phyloP scores from a whole-genome alignment of 2,797 vertebrate species.

The Karalla daura region DNA sequence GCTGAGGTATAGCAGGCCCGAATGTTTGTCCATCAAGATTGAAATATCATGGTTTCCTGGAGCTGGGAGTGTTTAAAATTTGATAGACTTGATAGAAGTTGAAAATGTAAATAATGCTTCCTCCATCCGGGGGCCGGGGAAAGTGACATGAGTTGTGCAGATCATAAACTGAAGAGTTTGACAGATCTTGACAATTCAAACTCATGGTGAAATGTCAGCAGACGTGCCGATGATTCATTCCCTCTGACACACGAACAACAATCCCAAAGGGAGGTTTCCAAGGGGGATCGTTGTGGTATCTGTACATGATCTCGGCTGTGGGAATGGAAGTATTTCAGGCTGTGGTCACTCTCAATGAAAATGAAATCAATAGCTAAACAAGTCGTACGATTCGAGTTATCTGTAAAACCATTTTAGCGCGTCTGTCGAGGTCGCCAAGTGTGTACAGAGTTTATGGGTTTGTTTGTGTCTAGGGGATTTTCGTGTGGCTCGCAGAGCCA shows the following conservation, averaged over 20 bases:
- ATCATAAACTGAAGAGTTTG: background rate
- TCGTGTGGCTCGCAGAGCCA: constrained; percentile 55
- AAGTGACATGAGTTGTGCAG: background rate
- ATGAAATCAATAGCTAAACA: constrained; percentile 17
- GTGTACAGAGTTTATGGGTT: constrained; percentile 43
- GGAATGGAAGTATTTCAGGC: no score
- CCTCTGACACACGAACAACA: background rate
- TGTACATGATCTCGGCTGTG: background rate
- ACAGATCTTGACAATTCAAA: no score
- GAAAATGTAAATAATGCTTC: background rate
- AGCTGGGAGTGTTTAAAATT: background rate
- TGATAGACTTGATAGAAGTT: background rate
- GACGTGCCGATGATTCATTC: no score
- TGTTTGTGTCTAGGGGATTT: constrained; percentile 62
- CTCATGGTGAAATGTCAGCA: no score
- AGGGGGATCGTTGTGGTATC: background rate
- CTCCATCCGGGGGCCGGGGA: background rate
- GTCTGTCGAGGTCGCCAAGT: constrained; percentile 23
- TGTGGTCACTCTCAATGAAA: no score
- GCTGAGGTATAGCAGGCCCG: background rate
- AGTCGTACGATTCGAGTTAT: constrained; percentile 10
- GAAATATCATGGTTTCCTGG: background rate
- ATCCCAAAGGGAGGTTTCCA: no score
- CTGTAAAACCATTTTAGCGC: constrained; percentile 14
- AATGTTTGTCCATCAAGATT: background rate